phyloP scores from a whole-genome alignment of 2,113 vertebrate genomes.

The Desmodus rotundus region DNA sequence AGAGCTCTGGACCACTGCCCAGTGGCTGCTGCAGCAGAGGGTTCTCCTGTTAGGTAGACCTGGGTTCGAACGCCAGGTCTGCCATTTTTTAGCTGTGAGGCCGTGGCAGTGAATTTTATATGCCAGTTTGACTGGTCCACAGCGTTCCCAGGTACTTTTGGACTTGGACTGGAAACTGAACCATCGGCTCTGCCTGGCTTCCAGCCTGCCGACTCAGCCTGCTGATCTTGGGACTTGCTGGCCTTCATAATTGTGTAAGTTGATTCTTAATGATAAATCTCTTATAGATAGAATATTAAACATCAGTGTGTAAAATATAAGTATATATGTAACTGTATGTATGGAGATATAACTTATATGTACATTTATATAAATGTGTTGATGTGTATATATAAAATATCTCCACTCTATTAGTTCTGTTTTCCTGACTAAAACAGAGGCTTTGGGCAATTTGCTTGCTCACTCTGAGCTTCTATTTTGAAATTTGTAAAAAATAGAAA shows the following conservation, averaged over 20 bases:
- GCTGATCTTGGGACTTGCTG: not conserved
- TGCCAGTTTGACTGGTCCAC: not conserved
- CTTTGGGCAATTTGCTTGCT: constrained; percentile 5
- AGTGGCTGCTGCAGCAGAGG: not conserved
- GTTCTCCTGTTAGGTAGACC: not conserved
- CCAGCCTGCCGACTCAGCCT: not conserved
- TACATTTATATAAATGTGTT: not conserved
- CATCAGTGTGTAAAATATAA: not conserved
- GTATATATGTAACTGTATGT: not conserved
- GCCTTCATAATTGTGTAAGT: not conserved
- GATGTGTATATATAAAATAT: not conserved
- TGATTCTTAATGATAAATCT: not conserved
- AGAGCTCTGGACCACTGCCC: not conserved
- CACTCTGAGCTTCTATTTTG: not conserved
- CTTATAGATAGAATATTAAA: not conserved
- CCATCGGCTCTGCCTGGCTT: not conserved
- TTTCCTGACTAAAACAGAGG: not conserved
- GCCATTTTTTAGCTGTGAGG: not conserved
- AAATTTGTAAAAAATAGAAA: constrained; percentile 3
- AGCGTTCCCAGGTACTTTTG: not conserved
- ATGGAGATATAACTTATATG: not conserved
- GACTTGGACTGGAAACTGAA: not conserved
- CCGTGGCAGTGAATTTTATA: not conserved
- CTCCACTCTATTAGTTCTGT: not conserved
- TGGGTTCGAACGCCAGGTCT: not conserved